phyloP scores from a whole-genome alignment of 2,113 vertebrate species.

The Cottus gobio region DNA sequence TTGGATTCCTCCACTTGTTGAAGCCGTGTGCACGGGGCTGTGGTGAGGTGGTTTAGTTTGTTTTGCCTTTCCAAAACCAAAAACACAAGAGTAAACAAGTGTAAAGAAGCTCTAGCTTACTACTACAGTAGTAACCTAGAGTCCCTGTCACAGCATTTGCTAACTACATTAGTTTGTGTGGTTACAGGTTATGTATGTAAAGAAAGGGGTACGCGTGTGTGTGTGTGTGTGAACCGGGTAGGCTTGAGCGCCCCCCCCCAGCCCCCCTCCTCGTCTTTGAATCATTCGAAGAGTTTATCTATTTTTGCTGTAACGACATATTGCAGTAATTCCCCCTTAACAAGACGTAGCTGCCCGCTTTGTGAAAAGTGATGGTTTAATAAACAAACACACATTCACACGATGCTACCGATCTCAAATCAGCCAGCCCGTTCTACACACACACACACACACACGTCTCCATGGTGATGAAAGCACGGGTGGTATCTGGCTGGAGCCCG shows the following conservation, averaged over 20 bases:
- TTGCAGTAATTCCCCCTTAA: slow-evolving; percentile 36
- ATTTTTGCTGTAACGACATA: slow-evolving; percentile 16
- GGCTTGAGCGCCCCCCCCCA: no score
- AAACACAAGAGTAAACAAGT: background rate
- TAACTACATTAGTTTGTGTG: background rate
- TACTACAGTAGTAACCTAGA: background rate
- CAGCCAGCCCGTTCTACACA: slow-evolving; percentile 16
- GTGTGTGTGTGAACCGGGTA: background rate
- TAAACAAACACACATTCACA: slow-evolving; percentile 19
- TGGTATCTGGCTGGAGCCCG: slow-evolving; percentile 38
- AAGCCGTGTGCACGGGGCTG: background rate
- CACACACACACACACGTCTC: slow-evolving; percentile 33
- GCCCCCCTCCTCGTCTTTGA: background rate
- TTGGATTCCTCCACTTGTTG: slow-evolving; percentile 4
- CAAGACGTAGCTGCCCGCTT: slow-evolving; percentile 33
- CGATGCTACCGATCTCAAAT: background rate
- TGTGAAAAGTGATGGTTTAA: slow-evolving; percentile 15
- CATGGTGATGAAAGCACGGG: slow-evolving; percentile 54
- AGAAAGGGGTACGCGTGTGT: background rate
- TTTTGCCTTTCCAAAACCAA: background rate
- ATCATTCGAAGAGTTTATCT: background rate
- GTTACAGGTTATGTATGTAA: background rate
- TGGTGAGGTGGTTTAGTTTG: background rate
- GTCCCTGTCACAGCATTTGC: background rate
- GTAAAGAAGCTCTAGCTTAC: background rate